phyloP scores from a whole-genome alignment of 2,113 vertebrate species.

The Trichomycterus rosablanca region DNA sequence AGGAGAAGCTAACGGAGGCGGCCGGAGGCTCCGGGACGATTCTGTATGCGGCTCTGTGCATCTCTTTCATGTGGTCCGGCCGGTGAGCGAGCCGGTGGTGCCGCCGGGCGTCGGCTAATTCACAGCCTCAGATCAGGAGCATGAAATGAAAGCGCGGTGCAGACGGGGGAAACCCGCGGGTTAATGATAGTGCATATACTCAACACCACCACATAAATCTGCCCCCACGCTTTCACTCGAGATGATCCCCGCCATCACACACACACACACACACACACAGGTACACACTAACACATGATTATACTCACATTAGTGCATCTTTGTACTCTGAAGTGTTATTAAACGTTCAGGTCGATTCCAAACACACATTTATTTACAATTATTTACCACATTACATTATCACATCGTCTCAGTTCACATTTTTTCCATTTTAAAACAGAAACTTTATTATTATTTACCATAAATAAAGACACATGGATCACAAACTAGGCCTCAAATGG shows the following conservation, averaged over 20 bases:
- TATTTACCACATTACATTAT: too few relatives aligned
- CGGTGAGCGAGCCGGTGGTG: conserved; percentile 68
- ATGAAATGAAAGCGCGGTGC: conserved; percentile 72
- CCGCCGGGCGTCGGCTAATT: conserved; percentile 67
- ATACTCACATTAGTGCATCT: conserved; percentile 7
- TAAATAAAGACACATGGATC: too few relatives aligned
- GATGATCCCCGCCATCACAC: conserved; percentile 63
- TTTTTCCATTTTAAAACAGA: too few relatives aligned
- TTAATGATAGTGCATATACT: conserved; percentile 65
- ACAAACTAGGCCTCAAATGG: too few relatives aligned
- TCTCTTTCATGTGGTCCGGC: conserved; percentile 76
- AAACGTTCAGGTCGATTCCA: too few relatives aligned
- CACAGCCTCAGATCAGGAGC: conserved; percentile 74
- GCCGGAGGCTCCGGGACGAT: conserved; percentile 58
- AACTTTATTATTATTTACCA: too few relatives aligned
- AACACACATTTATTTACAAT: too few relatives aligned
- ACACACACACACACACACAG: conserved; percentile 19
- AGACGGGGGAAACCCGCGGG: conserved; percentile 65
- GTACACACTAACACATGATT: conserved; percentile 5
- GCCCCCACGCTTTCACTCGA: conserved; percentile 67
- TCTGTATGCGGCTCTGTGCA: conserved; percentile 73
- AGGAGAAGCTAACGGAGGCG: conserved; percentile 7
- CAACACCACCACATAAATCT: conserved; percentile 64
- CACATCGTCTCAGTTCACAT: too few relatives aligned
- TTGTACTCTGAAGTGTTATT: too few relatives aligned